A percentile compares a stretch with the other conserved stretches of the same genome.
Evolutionary conservation across 1,140 invertebrate genomes (phyloP).

Genomic region (Drosophila arizonae): DNA sequence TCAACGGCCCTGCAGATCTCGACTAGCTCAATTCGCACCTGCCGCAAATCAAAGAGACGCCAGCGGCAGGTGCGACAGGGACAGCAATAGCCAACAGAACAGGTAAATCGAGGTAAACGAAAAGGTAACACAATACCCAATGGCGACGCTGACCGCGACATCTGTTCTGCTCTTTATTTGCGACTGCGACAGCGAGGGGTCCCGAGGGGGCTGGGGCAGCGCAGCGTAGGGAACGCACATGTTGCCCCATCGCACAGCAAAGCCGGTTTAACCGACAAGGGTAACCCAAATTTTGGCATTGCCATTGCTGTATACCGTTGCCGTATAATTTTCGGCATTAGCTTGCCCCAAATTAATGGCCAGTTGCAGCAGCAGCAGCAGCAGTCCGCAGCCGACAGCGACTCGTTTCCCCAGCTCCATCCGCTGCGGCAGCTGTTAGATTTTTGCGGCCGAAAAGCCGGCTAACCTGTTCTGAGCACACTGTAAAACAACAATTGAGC

Average conservation of each 20-base stretch:
- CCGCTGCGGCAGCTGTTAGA: slow-evolving; percentile 68
- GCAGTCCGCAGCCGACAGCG: slow-evolving; percentile 31
- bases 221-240: slow-evolving; percentile 2
- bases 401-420: slow-evolving; percentile 29
- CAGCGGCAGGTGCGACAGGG: neutral
- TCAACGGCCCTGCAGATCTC: slow-evolving; percentile 29
- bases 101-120: slow-evolving; percentile 42
- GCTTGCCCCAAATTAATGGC: slow-evolving; percentile 72
- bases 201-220: neutral
- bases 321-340: slow-evolving; percentile 76
- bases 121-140: slow-evolving; percentile 64
- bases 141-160: slow-evolving; percentile 47
- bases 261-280: slow-evolving; percentile 53
- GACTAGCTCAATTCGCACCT: slow-evolving; percentile 63
- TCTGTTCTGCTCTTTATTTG: slow-evolving; percentile 48
- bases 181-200: neutral
- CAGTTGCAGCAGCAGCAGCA: slow-evolving; percentile 22
- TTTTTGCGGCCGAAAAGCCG: slow-evolving; percentile 45
- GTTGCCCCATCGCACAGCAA: slow-evolving; percentile 11
- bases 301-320: slow-evolving; percentile 55
- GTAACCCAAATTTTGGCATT: slow-evolving; percentile 69
- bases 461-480: slow-evolving; percentile 42
- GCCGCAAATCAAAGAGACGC: slow-evolving; percentile 68
- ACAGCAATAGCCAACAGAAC: slow-evolving; percentile 16
- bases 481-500: slow-evolving; percentile 20